A percentile compares a stretch with the other conserved stretches of the same genome.
These are phyloP conservation scores for Lasioglossum figueresi DNA, from an alignment of 2,888 invertebrate species.

Conservation along the genomic window DNA sequence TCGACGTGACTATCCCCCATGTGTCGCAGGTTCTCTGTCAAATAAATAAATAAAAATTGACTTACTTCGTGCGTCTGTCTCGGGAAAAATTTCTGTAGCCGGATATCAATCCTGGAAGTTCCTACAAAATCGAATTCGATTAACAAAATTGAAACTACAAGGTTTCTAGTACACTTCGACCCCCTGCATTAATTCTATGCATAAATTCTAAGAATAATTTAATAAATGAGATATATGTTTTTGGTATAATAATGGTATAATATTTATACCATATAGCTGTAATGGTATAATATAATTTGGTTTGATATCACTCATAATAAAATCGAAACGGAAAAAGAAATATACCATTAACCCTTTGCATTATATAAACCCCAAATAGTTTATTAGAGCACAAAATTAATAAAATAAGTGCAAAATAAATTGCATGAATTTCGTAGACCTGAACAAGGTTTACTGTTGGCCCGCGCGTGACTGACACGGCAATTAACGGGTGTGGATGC, in stretches of 20 bases:
- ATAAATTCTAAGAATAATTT: background rate
- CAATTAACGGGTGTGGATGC: background rate
- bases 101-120: background rate
- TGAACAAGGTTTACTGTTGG: background rate
- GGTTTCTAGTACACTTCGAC: background rate
- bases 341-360: background rate
- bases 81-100: background rate
- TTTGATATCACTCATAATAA: too few species aligned
- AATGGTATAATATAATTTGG: too few species aligned
- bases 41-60: background rate
- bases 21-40: conserved; percentile 18
- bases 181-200: background rate
- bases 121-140: background rate
- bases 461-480: background rate
- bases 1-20: conserved; percentile 18
- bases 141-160: background rate
- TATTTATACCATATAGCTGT: too few species aligned
- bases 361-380: background rate
- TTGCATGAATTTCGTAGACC: background rate
- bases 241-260: too few species aligned
- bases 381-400: background rate
- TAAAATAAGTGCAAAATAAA: background rate
- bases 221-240: too few species aligned
- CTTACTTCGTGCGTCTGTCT: background rate
- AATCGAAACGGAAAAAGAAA: background rate